A percentile compares a stretch with the other conserved stretches of the same genome.
Conservation (phyloP, 1,140 invertebrate genomes). For the Stegodyphus dumicola region DNA sequence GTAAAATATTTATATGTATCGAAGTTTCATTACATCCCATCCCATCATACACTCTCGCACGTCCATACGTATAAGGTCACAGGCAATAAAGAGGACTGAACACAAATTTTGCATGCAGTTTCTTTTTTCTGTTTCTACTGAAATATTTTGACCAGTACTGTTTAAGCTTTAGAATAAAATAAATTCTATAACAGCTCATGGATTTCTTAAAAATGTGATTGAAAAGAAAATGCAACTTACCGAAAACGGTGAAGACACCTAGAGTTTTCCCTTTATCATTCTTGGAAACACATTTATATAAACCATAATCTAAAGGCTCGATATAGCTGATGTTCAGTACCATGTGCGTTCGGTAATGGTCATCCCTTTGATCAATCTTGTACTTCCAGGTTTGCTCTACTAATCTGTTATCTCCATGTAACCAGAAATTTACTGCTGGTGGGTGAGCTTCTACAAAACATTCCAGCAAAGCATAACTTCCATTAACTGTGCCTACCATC, state of each 20-base stretch:
- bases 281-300: slow-evolving; percentile 85
- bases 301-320: slow-evolving; percentile 75
- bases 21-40: too few species aligned
- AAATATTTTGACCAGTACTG: too few species aligned
- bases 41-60: too few species aligned
- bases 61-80: too few species aligned
- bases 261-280: slow-evolving; percentile 82
- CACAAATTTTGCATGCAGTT: too few species aligned
- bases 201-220: too few species aligned
- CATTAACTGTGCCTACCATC: slow-evolving; percentile 78
- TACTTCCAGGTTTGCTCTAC: slow-evolving; percentile 71
- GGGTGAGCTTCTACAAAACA: slow-evolving; percentile 91
- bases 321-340: slow-evolving; percentile 79
- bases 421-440: slow-evolving; percentile 87
- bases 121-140: too few species aligned
- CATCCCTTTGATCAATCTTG: slow-evolving; percentile 55
- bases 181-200: too few species aligned
- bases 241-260: slow-evolving; percentile 79
- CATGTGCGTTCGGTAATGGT: slow-evolving; percentile 71
- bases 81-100: too few species aligned
- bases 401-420: slow-evolving; percentile 79
- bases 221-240: slow-evolving; percentile 70
- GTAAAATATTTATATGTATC: too few species aligned
- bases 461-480: slow-evolving; percentile 78
- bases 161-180: too few species aligned